These are phyloP conservation scores for Muscicapa adusta DNA, from an alignment of 2,113 vertebrate genomes.

Conservation along the genomic window DNA sequence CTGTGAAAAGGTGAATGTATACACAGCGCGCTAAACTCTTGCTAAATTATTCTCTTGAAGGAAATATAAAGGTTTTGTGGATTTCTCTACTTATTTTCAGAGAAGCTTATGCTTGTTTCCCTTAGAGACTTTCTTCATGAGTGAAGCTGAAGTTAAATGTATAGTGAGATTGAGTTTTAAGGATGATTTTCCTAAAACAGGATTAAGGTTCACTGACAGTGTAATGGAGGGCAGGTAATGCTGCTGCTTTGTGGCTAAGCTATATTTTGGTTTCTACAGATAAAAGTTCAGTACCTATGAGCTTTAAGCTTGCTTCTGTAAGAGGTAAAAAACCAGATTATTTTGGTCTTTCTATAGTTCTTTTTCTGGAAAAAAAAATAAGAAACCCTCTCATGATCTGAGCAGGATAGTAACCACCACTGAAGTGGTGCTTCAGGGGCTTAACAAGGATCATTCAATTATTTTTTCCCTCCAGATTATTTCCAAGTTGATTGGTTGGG, in stretches of 20 bases:
- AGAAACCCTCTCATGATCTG: neutral
- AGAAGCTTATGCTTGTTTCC: neutral
- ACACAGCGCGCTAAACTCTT: neutral
- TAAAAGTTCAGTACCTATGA: neutral
- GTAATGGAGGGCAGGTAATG: neutral
- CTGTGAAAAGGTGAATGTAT: neutral
- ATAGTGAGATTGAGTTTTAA: neutral
- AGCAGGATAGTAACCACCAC: neutral
- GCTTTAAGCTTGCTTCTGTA: neutral
- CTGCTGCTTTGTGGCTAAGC: neutral
- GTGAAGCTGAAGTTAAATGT: neutral
- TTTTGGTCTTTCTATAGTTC: neutral
- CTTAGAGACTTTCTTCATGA: neutral
- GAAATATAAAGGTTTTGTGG: neutral
- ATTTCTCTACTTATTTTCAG: neutral
- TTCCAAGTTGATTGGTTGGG: neutral
- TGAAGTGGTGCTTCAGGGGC: neutral
- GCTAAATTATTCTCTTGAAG: neutral
- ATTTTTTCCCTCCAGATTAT: neutral
- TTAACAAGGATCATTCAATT: neutral
- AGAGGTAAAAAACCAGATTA: neutral
- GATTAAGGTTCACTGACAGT: neutral
- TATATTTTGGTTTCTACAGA: neutral
- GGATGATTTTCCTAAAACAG: neutral
- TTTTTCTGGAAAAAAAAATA: neutral